Conservation (phyloP, 2,888 invertebrate species). For the Heliconius sara region DNA sequence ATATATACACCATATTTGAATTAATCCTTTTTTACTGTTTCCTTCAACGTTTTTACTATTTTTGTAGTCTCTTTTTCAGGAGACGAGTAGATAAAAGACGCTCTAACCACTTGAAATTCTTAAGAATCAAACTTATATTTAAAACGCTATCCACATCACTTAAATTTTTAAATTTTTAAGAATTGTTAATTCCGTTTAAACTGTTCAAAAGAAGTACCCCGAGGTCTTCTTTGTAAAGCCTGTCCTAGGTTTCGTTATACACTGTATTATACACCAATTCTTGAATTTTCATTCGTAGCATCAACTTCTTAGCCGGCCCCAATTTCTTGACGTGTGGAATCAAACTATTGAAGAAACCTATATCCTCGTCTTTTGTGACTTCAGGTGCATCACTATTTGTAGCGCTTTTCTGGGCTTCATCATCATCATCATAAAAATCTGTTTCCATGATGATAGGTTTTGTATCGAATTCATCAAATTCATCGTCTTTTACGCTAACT, state of each 20-base stretch:
- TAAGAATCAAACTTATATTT: neutral
- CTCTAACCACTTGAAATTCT: neutral
- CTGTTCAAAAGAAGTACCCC: constrained; percentile 33
- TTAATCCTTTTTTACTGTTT: neutral
- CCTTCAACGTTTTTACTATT: neutral
- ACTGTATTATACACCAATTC: constrained; percentile 79
- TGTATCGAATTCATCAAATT: constrained; percentile 79
- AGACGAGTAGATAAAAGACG: neutral
- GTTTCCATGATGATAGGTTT: constrained; percentile 79
- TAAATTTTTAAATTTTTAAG: neutral
- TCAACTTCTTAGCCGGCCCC: constrained; percentile 76
- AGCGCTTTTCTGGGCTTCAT: constrained; percentile 64
- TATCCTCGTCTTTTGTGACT: constrained; percentile 73
- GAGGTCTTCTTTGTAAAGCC: constrained; percentile 35
- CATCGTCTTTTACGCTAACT: constrained; percentile 68
- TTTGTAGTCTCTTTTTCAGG: neutral
- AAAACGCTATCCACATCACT: neutral
- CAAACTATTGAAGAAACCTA: constrained; percentile 78
- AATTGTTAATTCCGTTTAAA: constrained; percentile 8
- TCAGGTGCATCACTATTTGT: constrained; percentile 52
- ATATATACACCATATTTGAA: neutral
- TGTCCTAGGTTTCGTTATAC: constrained; percentile 66
- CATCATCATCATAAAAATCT: constrained; percentile 78
- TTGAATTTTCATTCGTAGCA: constrained; percentile 80
- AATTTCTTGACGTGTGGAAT: constrained; percentile 77